These are phyloP conservation scores for Cossypha caffra DNA, from an alignment of 2,797 vertebrate species.

Conservation along the genomic window DNA sequence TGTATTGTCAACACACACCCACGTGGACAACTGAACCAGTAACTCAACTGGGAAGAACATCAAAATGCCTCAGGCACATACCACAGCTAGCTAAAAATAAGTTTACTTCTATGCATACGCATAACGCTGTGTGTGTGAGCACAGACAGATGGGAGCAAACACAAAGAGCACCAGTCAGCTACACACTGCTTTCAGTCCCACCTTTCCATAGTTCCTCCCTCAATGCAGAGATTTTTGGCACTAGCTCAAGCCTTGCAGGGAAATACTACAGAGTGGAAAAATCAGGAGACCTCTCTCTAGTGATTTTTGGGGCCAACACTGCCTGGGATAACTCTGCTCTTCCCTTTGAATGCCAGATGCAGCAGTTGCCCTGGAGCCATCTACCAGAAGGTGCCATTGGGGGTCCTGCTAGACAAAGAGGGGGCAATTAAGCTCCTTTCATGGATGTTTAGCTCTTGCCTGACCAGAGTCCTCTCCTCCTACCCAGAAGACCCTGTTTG, in stretches of 20 bases:
- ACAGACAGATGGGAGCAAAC: neutral
- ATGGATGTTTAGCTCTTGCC: neutral
- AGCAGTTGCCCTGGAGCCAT: neutral
- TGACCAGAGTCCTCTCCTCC: neutral
- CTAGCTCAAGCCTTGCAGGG: neutral
- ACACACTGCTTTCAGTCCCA: neutral
- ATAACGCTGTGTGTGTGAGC: neutral
- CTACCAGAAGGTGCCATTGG: neutral
- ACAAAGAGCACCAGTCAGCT: neutral
- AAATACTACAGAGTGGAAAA: neutral
- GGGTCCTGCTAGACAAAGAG: neutral
- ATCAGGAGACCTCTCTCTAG: neutral
- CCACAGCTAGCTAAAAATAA: conserved; percentile 44
- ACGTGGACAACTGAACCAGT: neutral
- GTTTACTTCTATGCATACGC: neutral
- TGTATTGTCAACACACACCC: neutral
- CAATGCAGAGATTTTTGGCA: neutral
- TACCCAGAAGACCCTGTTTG: rapidly evolving
- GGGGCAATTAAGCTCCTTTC: neutral
- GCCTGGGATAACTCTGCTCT: neutral
- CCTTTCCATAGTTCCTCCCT: neutral
- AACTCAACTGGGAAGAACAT: conserved; percentile 7
- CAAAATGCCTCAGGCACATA: conserved; percentile 13
- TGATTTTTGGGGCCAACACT: neutral
- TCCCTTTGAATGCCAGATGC: neutral